These are phyloP conservation scores for Andrena haemorrhoa DNA, from an alignment of 2,888 invertebrate species.

Conservation along the genomic window DNA sequence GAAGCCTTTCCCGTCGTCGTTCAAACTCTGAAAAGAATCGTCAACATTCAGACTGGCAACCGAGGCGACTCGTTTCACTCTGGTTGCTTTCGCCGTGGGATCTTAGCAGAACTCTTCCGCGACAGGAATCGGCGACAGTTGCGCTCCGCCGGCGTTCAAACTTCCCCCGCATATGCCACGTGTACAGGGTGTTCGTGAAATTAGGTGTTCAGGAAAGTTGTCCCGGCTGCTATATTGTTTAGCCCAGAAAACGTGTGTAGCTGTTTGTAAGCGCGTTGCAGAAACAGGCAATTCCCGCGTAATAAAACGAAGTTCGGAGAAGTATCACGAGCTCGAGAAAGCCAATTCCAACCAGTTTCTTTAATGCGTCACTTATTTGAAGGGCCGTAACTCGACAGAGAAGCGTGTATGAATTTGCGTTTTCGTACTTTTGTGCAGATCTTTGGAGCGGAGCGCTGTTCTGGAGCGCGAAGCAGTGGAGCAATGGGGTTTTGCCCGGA, in stretches of 20 bases:
- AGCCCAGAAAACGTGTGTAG: not conserved
- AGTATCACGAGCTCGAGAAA: not conserved
- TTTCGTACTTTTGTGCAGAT: not conserved
- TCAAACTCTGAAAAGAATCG: constrained; percentile 58
- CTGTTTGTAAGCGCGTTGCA: not conserved
- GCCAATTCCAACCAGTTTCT: not conserved
- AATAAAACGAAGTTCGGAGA: not conserved
- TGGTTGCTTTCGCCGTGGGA: constrained; percentile 8
- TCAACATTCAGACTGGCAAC: constrained; percentile 47
- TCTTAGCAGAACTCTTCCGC: constrained; percentile 32
- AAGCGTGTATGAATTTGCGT: not conserved
- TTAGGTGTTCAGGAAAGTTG: constrained; percentile 4
- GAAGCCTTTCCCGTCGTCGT: constrained; percentile 32
- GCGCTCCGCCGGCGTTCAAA: not conserved
- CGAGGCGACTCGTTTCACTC: constrained; percentile 47
- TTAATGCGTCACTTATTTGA: not conserved
- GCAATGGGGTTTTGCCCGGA: too few species aligned
- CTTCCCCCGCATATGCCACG: not conserved
- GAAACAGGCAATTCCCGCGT: not conserved
- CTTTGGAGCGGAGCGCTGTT: too few species aligned
- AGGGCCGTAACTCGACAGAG: not conserved
- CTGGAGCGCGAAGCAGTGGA: too few species aligned
- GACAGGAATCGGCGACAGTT: constrained; percentile 3
- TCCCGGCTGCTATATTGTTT: not conserved
- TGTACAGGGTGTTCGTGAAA: not conserved